phyloP scores from a whole-genome alignment of 2,888 invertebrate species.

The Tachystola acroxantha region DNA sequence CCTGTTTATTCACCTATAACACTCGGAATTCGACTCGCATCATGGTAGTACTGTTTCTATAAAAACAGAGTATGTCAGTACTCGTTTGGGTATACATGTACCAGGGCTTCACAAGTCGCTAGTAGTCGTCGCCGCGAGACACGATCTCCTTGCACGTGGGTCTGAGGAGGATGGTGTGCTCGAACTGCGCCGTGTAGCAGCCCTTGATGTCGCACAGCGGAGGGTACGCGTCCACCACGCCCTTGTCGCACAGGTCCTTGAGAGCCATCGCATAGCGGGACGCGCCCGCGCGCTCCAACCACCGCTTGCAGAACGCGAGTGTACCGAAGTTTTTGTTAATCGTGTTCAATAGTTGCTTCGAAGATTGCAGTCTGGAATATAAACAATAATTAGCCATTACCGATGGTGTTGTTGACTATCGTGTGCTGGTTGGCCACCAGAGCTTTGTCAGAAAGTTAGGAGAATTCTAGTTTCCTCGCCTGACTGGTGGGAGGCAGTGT shows the following conservation, averaged over 20 bases:
- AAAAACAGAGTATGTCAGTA: too few relatives aligned
- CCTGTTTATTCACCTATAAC: too few relatives aligned
- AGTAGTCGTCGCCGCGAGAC: conserved; percentile 97
- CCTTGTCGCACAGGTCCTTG: conserved; percentile 98
- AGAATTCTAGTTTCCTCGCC: too few relatives aligned
- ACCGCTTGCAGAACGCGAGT: conserved; percentile 98
- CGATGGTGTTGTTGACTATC: too few relatives aligned
- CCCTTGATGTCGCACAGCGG: conserved; percentile 98
- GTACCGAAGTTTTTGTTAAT: conserved; percentile 99
- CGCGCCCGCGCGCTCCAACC: conserved; percentile 98
- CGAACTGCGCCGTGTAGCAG: conserved; percentile 99
- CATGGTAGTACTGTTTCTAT: too few relatives aligned
- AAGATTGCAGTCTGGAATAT: conserved; percentile 87
- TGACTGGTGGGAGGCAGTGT: too few relatives aligned
- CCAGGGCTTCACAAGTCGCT: conserved; percentile 30
- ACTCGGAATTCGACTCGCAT: too few relatives aligned
- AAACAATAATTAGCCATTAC: not conserved
- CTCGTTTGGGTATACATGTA: too few relatives aligned
- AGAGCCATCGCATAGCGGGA: conserved; percentile 98
- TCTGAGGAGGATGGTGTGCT: conserved; percentile 97
- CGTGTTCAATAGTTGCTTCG: conserved; percentile 92
- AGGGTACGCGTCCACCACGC: conserved; percentile 98
- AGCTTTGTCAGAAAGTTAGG: too few relatives aligned
- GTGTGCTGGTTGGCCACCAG: too few relatives aligned
- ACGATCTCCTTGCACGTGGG: conserved; percentile 99